Conservation (phyloP, 2,797 vertebrate species). For the Ctenopoma multispine region DNA sequence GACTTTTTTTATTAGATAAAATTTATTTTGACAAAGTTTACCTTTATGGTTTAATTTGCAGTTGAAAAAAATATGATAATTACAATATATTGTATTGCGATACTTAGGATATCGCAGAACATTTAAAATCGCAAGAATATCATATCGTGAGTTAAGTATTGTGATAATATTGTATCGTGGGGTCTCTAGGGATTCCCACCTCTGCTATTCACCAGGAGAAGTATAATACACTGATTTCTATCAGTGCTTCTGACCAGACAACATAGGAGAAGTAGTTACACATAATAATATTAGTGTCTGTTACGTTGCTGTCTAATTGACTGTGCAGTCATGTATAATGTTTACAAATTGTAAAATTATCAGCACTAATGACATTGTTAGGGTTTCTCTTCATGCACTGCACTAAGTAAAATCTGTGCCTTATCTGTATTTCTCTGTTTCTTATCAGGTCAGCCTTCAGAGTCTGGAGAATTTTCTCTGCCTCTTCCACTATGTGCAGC, state of each 20-base stretch:
- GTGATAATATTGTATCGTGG: too few species aligned
- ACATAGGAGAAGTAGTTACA: constrained; percentile 23
- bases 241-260: constrained; percentile 7
- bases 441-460: constrained; percentile 83
- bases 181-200: too few species aligned
- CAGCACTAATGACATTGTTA: constrained; percentile 7
- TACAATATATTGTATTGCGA: too few species aligned
- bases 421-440: constrained; percentile 42
- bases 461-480: constrained; percentile 86
- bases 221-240: constrained; percentile 6
- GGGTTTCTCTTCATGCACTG: background rate
- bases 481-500: constrained; percentile 85
- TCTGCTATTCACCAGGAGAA: constrained; percentile 1
- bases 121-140: too few species aligned
- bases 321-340: background rate
- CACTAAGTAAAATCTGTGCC: constrained; percentile 8
- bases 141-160: too few species aligned
- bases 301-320: constrained; percentile 32
- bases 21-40: too few species aligned
- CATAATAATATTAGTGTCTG: constrained; percentile 25
- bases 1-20: too few species aligned
- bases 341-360: constrained; percentile 13
- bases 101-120: too few species aligned
- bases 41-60: too few species aligned
- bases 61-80: too few species aligned